phyloP scores from a whole-genome alignment of 2,113 vertebrate genomes.

The Indicator maculatus region DNA sequence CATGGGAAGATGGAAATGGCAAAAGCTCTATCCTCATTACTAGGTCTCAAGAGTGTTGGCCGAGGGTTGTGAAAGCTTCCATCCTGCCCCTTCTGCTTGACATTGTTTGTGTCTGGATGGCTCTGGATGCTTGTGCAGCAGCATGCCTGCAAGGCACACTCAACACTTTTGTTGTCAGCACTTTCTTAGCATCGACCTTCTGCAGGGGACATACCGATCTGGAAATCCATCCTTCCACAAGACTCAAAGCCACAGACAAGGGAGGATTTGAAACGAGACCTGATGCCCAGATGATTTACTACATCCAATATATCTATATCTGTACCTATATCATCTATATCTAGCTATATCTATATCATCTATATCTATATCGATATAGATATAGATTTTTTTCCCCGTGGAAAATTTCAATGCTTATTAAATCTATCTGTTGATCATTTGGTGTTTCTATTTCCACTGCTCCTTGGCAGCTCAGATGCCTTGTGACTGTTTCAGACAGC shows the following conservation, averaged over 20 bases:
- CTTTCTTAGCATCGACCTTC: neutral
- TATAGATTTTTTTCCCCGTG: neutral
- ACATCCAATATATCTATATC: neutral
- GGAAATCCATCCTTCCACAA: neutral
- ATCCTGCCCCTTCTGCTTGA: neutral
- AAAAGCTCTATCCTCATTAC: neutral
- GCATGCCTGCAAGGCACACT: rapidly evolving
- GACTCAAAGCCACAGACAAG: neutral
- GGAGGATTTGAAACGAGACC: neutral
- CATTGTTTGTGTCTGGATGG: neutral
- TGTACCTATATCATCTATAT: too few species aligned
- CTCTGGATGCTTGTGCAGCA: neutral
- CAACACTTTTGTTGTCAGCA: neutral
- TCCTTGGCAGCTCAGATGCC: slow-evolving; percentile 42
- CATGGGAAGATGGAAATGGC: neutral
- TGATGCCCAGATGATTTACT: neutral
- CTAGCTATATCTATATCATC: too few species aligned
- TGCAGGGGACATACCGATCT: neutral
- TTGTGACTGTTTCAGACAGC: slow-evolving; percentile 54
- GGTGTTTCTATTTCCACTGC: slow-evolving; percentile 27
- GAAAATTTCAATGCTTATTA: neutral
- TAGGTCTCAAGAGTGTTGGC: neutral
- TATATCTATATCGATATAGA: too few species aligned
- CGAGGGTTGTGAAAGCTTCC: neutral
- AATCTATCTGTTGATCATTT: slow-evolving; percentile 38